Conservation (phyloP, 2,888 invertebrate genomes). For the Hypomecis punctinalis region DNA sequence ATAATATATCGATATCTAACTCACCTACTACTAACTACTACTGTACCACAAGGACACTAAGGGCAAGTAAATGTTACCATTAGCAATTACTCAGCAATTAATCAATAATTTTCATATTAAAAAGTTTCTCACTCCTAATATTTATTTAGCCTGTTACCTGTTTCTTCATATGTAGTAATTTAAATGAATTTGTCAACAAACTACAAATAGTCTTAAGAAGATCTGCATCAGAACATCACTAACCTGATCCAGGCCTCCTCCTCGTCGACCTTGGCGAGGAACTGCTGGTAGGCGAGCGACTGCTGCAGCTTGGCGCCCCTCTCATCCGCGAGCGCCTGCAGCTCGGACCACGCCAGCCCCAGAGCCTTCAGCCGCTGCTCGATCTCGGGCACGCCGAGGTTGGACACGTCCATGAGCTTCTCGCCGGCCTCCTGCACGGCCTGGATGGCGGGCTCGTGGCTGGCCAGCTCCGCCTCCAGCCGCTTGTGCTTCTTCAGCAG, state of each 20-base stretch:
- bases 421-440: slow-evolving; percentile 91
- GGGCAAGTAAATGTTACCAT: no score
- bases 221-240: slow-evolving; percentile 3
- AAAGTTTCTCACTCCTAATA: no score
- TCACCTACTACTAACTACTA: no score
- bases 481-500: slow-evolving; percentile 99
- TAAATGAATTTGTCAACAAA: no score
- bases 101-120: no score
- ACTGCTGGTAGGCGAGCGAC: slow-evolving; percentile 98
- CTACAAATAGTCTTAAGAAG: no score
- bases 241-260: slow-evolving; percentile 98
- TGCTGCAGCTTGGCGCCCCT: slow-evolving; percentile 98
- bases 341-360: slow-evolving; percentile 96
- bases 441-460: slow-evolving; percentile 98
- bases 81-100: no score
- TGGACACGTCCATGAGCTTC: slow-evolving; percentile 97
- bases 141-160: no score
- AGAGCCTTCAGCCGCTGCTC: slow-evolving; percentile 93
- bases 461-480: slow-evolving; percentile 98
- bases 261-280: slow-evolving; percentile 98
- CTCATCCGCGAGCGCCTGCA: slow-evolving; percentile 93
- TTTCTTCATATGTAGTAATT: no score
- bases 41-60: no score
- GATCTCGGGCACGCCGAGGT: slow-evolving; percentile 96
- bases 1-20: no score